These are phyloP conservation scores for Luperina testacea DNA, from an alignment of 2,888 invertebrate species.

Conservation along the genomic window DNA sequence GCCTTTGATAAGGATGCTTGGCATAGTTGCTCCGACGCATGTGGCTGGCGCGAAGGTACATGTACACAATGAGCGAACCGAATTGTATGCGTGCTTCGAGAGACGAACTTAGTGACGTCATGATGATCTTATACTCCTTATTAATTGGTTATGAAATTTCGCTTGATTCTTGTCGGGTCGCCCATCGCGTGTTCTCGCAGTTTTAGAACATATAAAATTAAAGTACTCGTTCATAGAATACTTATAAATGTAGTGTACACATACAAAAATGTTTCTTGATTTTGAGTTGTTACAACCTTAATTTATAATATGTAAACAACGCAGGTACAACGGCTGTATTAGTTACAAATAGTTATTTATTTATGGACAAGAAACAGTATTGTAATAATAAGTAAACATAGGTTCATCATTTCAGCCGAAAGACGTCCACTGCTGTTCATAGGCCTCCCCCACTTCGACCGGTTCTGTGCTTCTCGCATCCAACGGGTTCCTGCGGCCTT, in stretches of 20 bases:
- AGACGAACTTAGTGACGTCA: conserved; percentile 37
- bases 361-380: too few relatives aligned
- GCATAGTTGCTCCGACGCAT: conserved; percentile 82
- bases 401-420: too few relatives aligned
- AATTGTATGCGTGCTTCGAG: conserved; percentile 57
- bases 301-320: background rate
- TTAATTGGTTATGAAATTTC: conserved; percentile 3
- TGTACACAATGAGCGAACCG: conserved; percentile 55
- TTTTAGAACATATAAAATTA: background rate
- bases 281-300: background rate
- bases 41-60: conserved; percentile 68
- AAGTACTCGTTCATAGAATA: background rate
- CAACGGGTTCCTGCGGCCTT: too few relatives aligned
- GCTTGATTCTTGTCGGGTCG: background rate
- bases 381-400: too few relatives aligned
- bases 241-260: background rate
- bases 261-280: background rate
- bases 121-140: conserved; percentile 15
- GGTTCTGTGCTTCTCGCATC: too few relatives aligned
- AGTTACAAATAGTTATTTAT: background rate
- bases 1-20: conserved; percentile 87
- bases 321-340: background rate
- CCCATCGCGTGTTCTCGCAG: background rate
- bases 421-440: too few relatives aligned
- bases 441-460: too few relatives aligned